A percentile compares a stretch with the other conserved stretches of the same genome.
Evolutionary conservation across 2,113 vertebrate genomes (phyloP).

Genomic region (Nibea albiflora): DNA sequence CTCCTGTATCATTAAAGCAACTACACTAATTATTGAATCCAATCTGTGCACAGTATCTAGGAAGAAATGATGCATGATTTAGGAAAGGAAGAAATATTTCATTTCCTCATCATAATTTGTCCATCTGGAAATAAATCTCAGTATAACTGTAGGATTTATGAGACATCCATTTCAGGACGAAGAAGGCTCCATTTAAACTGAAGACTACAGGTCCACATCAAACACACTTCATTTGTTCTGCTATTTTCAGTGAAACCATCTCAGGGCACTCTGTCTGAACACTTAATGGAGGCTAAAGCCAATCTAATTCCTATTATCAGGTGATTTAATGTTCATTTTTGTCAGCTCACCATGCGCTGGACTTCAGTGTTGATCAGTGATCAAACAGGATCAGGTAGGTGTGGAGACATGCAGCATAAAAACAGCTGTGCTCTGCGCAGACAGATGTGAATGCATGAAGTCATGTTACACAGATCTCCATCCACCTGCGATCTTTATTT

Average conservation of each 20-base stretch:
- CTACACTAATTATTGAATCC: not conserved
- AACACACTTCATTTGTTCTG: not conserved
- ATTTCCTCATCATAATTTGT: not conserved
- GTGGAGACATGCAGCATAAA: conserved; percentile 4
- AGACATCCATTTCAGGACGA: not conserved
- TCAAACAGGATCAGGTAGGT: conserved; percentile 22
- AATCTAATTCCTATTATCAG: conserved; percentile 22
- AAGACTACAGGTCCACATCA: not conserved
- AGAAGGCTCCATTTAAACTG: not conserved
- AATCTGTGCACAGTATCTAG: not conserved
- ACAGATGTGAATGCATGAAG: not conserved
- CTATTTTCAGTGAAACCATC: not conserved
- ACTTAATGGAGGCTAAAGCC: conserved; percentile 13
- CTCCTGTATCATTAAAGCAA: no score
- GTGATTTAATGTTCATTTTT: conserved; percentile 36
- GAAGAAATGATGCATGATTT: not conserved
- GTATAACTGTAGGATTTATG: not conserved
- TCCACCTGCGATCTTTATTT: not conserved
- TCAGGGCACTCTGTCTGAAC: not conserved
- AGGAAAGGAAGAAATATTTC: not conserved
- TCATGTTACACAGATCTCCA: not conserved
- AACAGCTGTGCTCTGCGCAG: not conserved
- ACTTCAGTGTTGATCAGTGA: not conserved
- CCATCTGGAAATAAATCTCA: not conserved
- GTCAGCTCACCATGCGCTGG: not conserved